Evolutionary conservation across 2,888 invertebrate genomes (phyloP).

Genomic region (Phengaris arion): DNA sequence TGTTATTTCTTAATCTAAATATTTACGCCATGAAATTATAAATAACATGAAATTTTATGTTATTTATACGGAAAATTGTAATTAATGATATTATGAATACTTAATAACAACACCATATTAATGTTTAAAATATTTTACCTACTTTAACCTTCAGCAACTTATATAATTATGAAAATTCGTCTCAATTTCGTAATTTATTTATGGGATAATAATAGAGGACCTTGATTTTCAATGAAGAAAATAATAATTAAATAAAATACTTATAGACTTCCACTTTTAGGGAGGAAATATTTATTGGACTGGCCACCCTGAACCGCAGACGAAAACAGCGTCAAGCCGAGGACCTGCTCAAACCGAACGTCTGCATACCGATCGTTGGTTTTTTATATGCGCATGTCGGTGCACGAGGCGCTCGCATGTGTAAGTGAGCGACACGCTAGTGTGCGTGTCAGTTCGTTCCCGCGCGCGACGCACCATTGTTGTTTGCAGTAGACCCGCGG

Average conservation of each 20-base stretch:
- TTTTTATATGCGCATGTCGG: conserved; percentile 73
- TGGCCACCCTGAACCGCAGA: conserved; percentile 74
- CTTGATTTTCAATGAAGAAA: too few species aligned
- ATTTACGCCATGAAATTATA: too few species aligned
- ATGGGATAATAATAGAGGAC: too few species aligned
- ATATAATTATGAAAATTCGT: too few species aligned
- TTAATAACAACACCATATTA: too few species aligned
- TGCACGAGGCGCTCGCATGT: conserved; percentile 52
- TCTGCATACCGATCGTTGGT: conserved; percentile 80
- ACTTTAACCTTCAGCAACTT: too few species aligned
- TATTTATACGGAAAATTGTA: too few species aligned
- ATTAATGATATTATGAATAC: too few species aligned
- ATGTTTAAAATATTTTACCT: too few species aligned
- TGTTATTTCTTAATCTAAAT: too few species aligned
- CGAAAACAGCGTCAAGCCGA: conserved; percentile 78
- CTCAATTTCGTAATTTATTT: too few species aligned
- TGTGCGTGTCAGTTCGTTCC: conserved; percentile 63
- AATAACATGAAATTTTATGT: too few species aligned
- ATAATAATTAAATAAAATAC: not conserved
- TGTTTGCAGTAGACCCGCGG: conserved; percentile 73
- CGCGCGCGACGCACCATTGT: conserved; percentile 67
- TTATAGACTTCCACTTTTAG: conserved; percentile 12
- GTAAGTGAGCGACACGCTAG: conserved; percentile 54
- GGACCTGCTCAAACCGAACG: conserved; percentile 79
- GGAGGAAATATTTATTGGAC: conserved; percentile 52